phyloP scores from a whole-genome alignment of 2,797 vertebrate species.

The Aphelocoma californica region DNA sequence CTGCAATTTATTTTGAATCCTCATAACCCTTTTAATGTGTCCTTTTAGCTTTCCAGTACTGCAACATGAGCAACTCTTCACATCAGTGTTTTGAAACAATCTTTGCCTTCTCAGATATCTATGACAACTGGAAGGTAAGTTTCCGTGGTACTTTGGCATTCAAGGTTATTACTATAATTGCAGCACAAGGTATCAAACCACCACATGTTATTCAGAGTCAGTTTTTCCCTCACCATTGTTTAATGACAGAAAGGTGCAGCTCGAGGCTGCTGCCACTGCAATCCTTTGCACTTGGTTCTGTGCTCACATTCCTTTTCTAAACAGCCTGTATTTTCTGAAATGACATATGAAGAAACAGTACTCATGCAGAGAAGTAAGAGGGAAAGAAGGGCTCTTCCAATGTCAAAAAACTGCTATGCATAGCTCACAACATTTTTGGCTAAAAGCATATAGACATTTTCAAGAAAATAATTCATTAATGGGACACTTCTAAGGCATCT shows the following conservation, averaged over 20 bases:
- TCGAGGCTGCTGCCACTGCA: fast-evolving
- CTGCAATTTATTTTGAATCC: background rate
- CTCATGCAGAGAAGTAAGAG: background rate
- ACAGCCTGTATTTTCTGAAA: background rate
- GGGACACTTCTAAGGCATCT: background rate
- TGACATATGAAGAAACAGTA: background rate
- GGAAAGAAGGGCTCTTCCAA: background rate
- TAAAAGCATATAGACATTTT: background rate
- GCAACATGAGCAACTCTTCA: background rate
- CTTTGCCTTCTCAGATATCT: background rate
- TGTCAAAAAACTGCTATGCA: background rate
- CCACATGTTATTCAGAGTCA: background rate
- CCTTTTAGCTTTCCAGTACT: background rate
- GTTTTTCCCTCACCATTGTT: background rate
- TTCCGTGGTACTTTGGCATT: background rate
- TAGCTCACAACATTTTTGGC: fast-evolving
- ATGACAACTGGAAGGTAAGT: background rate
- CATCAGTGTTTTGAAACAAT: background rate
- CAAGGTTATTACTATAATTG: background rate
- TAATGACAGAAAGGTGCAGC: background rate
- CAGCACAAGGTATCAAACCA: background rate
- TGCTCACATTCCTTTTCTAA: background rate
- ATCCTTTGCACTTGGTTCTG: background rate
- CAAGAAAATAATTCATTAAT: background rate
- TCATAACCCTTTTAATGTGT: background rate